A percentile compares a stretch with the other conserved stretches of the same genome.
Evolutionary conservation across 2,797 vertebrate species (phyloP).

Genomic region (Tapera naevia): DNA sequence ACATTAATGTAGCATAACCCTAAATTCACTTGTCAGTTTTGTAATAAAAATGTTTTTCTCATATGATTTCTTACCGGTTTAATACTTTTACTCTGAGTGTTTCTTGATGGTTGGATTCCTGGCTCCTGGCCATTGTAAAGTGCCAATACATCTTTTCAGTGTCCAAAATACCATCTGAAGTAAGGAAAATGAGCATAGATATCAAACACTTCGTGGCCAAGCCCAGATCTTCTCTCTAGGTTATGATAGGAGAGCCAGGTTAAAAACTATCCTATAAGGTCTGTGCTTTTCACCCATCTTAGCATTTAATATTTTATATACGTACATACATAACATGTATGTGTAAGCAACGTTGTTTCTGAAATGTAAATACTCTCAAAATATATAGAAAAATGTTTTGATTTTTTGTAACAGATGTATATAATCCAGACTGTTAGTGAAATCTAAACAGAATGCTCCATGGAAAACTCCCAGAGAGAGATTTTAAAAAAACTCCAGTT

Average conservation of each 20-base stretch:
- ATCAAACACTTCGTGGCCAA: slow-evolving; percentile 11
- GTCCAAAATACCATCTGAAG: slow-evolving; percentile 43
- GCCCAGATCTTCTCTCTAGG: background rate
- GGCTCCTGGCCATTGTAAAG: slow-evolving; percentile 29
- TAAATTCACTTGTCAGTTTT: slow-evolving; percentile 31
- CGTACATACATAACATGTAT: background rate
- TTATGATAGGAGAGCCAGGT: slow-evolving; percentile 21
- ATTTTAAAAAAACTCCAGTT: background rate
- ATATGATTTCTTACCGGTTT: slow-evolving; percentile 49
- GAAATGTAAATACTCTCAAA: slow-evolving; percentile 46
- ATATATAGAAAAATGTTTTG: background rate
- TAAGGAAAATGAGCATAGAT: background rate
- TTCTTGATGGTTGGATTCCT: slow-evolving; percentile 60
- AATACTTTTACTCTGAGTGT: slow-evolving; percentile 40
- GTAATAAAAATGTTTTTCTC: slow-evolving; percentile 50
- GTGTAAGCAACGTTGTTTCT: background rate
- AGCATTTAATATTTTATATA: background rate
- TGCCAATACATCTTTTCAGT: slow-evolving; percentile 59
- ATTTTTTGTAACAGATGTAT: slow-evolving; percentile 41
- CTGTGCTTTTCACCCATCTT: background rate
- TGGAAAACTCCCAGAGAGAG: background rate
- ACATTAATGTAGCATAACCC: slow-evolving; percentile 42
- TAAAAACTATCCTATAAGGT: background rate
- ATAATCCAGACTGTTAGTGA: slow-evolving; percentile 35
- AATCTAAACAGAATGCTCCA: slow-evolving; percentile 19